Evolutionary conservation across 2,888 invertebrate genomes (phyloP).

Genomic region (Heliconius erato): DNA sequence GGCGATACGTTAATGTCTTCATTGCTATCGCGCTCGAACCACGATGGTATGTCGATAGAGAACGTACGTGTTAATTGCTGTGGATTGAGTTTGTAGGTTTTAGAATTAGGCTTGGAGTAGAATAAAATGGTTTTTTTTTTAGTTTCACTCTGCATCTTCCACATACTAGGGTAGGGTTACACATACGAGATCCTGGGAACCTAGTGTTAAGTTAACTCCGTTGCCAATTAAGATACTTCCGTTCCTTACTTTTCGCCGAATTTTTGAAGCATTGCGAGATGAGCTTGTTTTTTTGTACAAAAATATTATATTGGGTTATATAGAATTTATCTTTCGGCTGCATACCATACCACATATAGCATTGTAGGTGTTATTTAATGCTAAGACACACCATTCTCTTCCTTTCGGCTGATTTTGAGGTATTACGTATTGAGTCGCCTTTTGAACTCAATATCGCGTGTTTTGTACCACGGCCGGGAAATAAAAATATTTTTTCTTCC

Average conservation of each 20-base stretch:
- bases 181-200: not conserved
- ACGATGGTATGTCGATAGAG: constrained; percentile 49
- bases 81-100: constrained; percentile 1
- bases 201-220: not conserved
- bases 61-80: constrained; percentile 32
- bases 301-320: not conserved
- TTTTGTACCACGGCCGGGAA: too few relatives aligned
- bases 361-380: not conserved
- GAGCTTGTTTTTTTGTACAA: not conserved
- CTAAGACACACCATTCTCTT: too few relatives aligned
- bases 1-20: constrained; percentile 67
- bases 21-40: constrained; percentile 60
- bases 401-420: too few relatives aligned
- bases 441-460: too few relatives aligned
- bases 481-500: too few relatives aligned
- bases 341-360: not conserved
- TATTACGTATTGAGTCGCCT: too few relatives aligned
- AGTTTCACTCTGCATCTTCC: not conserved
- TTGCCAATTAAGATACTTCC: not conserved
- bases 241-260: not conserved
- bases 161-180: too few relatives aligned
- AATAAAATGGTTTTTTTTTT: not conserved
- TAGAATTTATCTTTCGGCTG: not conserved
- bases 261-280: not conserved
- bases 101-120: not conserved